phyloP scores from a whole-genome alignment of 1,140 invertebrate species.

The Bombus superbus region DNA sequence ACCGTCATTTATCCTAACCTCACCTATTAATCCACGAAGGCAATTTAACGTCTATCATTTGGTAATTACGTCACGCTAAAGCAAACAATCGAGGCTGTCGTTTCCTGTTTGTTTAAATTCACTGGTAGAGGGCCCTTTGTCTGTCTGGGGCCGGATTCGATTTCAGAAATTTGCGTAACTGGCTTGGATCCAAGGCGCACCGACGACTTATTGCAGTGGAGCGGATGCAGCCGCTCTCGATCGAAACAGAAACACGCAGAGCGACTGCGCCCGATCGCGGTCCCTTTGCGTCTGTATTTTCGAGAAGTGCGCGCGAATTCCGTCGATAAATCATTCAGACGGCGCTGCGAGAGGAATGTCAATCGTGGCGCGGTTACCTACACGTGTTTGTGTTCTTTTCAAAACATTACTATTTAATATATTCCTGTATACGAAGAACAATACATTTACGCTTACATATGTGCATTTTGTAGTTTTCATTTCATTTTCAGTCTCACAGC shows the following conservation, averaged over 20 bases:
- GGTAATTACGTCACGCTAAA: not conserved
- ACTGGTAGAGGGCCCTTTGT: not conserved
- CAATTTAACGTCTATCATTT: not conserved
- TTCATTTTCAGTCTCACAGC: too few species aligned
- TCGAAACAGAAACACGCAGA: constrained; percentile 15
- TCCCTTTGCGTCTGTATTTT: not conserved
- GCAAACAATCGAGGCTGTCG: not conserved
- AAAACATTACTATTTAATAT: not conserved
- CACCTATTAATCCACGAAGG: not conserved
- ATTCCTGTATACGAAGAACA: not conserved
- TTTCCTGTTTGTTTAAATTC: constrained; percentile 8
- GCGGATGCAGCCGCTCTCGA: not conserved
- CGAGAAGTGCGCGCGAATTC: not conserved
- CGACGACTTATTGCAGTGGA: not conserved
- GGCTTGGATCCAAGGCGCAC: constrained; percentile 28
- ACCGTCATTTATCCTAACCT: not conserved
- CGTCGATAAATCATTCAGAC: constrained; percentile 23
- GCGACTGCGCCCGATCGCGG: not conserved
- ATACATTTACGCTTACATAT: not conserved
- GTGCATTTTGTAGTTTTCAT: too few species aligned
- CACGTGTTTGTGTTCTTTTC: not conserved
- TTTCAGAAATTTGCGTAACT: constrained; percentile 36
- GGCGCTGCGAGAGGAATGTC: not conserved
- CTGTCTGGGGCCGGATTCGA: not conserved
- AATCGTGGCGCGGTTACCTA: not conserved